A percentile compares a stretch with the other conserved stretches of the same genome.
phyloP scores from a whole-genome alignment of 2,888 invertebrate genomes.

The Plebejus melissa region DNA sequence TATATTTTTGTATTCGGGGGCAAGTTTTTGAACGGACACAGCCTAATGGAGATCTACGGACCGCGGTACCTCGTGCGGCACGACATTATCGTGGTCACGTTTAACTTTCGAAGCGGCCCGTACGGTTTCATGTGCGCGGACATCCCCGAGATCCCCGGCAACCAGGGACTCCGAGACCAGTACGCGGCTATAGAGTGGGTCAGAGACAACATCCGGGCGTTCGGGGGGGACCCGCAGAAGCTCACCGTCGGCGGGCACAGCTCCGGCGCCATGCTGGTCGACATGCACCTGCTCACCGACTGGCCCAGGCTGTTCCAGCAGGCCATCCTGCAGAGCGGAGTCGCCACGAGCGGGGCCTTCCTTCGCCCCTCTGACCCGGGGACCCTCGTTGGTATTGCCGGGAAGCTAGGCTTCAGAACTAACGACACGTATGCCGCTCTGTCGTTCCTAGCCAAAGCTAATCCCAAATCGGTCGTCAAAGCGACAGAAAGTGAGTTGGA shows the following conservation, averaged over 20 bases:
- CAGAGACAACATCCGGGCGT: conserved; percentile 30
- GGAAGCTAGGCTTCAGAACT: conserved; percentile 3
- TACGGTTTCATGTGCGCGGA: conserved; percentile 46
- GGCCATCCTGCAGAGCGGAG: conserved; percentile 21
- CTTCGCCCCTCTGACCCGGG: neutral
- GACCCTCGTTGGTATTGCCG: neutral
- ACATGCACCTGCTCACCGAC: conserved; percentile 1
- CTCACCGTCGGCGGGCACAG: neutral
- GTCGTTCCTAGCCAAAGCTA: neutral
- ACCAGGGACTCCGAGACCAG: conserved; percentile 45
- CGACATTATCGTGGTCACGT: conserved; percentile 44
- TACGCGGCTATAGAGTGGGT: conserved; percentile 43
- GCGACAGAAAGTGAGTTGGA: neutral
- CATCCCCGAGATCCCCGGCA: conserved; percentile 46
- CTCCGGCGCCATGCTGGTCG: conserved; percentile 1
- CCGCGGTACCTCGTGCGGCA: conserved; percentile 27
- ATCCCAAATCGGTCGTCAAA: neutral
- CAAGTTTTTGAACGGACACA: neutral
- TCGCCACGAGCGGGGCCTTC: neutral
- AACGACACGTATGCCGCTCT: neutral
- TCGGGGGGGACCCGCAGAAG: conserved; percentile 42
- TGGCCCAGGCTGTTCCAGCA: neutral
- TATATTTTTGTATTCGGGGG: conserved; percentile 17
- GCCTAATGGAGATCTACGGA: neutral
- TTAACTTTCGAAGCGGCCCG: conserved; percentile 55